Evolutionary conservation across 2,888 invertebrate genomes (phyloP).

Genomic region (Timema podura): DNA sequence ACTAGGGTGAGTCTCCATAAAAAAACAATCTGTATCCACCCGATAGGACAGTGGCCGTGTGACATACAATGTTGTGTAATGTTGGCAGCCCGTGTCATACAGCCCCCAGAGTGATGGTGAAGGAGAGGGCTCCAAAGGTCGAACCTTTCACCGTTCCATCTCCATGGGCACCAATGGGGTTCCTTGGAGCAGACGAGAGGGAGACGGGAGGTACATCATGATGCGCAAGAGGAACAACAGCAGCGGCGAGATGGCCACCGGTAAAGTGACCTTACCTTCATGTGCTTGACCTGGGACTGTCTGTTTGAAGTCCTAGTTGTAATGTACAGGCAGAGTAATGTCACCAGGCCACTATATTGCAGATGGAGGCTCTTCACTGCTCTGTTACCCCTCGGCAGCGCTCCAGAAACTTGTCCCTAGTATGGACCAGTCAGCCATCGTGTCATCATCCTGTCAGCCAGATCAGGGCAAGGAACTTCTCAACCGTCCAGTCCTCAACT

Average conservation of each 20-base stretch:
- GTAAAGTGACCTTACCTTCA: conserved; percentile 38
- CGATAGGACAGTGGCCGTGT: no score
- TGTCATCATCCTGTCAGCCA: conserved; percentile 45
- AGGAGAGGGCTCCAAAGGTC: conserved; percentile 49
- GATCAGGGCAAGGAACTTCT: conserved; percentile 58
- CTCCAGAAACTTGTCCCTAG: conserved; percentile 74
- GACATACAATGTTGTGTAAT: no score
- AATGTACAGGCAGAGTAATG: no score
- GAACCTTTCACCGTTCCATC: conserved; percentile 77
- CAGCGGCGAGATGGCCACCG: conserved; percentile 58
- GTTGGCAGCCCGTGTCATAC: conserved; percentile 50
- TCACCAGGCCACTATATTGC: no score
- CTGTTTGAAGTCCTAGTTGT: no score
- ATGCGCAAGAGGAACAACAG: conserved; percentile 66
- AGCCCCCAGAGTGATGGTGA: conserved; percentile 53
- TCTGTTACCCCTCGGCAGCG: conserved; percentile 86
- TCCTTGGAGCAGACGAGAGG: conserved; percentile 56
- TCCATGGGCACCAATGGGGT: conserved; percentile 75
- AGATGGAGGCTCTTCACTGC: conserved; percentile 74
- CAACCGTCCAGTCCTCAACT: conserved; percentile 79
- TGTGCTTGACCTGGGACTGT: conserved; percentile 50
- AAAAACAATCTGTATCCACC: neutral
- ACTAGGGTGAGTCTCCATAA: no score
- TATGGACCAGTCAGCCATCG: conserved; percentile 53
- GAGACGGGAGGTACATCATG: conserved; percentile 55